Evolutionary conservation across 2,113 vertebrate genomes (phyloP).

Genomic region (Garra rufa): DNA sequence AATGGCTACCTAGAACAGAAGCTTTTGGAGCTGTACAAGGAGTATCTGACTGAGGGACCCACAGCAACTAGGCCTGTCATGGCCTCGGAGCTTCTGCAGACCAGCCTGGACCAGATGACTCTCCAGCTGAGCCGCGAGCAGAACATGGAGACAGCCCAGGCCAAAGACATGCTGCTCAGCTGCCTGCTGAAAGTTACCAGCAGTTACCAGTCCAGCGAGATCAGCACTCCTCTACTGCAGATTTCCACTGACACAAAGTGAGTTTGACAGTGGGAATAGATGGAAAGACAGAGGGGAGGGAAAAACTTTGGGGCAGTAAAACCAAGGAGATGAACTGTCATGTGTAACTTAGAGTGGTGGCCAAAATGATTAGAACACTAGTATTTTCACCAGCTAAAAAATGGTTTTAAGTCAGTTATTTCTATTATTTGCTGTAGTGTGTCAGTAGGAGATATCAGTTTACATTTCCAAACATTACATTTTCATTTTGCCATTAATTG

Average conservation of each 20-base stretch:
- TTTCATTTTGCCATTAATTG: too few relatives aligned
- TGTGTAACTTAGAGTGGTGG: too few relatives aligned
- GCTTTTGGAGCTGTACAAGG: constrained; percentile 89
- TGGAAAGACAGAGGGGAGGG: background rate
- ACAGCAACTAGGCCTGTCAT: constrained; percentile 81
- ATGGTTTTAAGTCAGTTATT: too few relatives aligned
- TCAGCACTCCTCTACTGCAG: constrained; percentile 92
- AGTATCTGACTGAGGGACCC: constrained; percentile 87
- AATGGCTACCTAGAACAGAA: constrained; percentile 95
- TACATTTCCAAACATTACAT: too few relatives aligned
- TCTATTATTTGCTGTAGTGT: too few relatives aligned
- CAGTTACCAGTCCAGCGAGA: constrained; percentile 85
- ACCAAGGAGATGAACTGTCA: background rate
- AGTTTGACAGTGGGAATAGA: background rate
- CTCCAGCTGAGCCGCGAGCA: constrained; percentile 88
- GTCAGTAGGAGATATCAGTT: too few relatives aligned
- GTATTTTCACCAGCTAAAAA: too few relatives aligned
- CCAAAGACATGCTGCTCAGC: constrained; percentile 93
- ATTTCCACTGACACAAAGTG: constrained; percentile 80
- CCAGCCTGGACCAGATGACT: constrained; percentile 92
- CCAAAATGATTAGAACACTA: too few relatives aligned
- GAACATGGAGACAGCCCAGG: constrained; percentile 86
- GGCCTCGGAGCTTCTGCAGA: constrained; percentile 89
- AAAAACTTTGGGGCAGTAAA: background rate
- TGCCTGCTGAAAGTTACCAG: constrained; percentile 86